Percentiles rank a stretch among this genome's conserved stretches.
Conservation (phyloP, 2,888 invertebrate species). For the Tetramorium bicarinatum region DNA sequence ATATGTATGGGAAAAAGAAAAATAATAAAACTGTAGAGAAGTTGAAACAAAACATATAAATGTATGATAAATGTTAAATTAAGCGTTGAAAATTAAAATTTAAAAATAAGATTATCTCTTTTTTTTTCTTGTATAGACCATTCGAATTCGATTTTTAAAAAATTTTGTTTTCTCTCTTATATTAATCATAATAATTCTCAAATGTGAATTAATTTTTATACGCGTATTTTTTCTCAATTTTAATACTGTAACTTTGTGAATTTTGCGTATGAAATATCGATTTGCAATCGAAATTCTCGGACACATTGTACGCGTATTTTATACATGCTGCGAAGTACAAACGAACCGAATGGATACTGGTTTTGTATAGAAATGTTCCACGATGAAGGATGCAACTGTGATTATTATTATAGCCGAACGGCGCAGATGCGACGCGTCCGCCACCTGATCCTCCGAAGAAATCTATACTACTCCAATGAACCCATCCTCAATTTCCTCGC, state of each 20-base stretch:
- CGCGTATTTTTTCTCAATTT: not conserved
- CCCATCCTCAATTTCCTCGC: not conserved
- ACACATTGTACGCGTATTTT: not conserved
- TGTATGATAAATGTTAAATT: too few species aligned
- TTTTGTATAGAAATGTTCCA: not conserved
- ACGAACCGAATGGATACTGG: not conserved
- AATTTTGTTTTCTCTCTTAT: not conserved
- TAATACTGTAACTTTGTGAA: not conserved
- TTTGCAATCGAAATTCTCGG: not conserved
- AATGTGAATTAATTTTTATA: not conserved
- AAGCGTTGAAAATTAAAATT: not conserved
- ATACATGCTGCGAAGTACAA: not conserved
- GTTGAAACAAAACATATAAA: not conserved
- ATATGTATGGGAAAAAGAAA: not conserved
- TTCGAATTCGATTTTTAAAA: not conserved
- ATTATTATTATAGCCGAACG: constrained; percentile 34
- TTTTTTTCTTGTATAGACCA: not conserved
- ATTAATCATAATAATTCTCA: not conserved
- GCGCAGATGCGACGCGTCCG: constrained; percentile 14
- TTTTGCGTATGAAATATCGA: not conserved
- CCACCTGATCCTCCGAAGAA: constrained; percentile 41
- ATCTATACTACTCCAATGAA: constrained; percentile 34
- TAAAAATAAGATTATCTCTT: not conserved
- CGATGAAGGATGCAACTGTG: not conserved
- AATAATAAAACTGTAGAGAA: not conserved